Evolutionary conservation across 1,140 invertebrate species (phyloP), one percentile per base, ranked within the genome.

Genomic region (Scaptomyza graminum): DNA sequence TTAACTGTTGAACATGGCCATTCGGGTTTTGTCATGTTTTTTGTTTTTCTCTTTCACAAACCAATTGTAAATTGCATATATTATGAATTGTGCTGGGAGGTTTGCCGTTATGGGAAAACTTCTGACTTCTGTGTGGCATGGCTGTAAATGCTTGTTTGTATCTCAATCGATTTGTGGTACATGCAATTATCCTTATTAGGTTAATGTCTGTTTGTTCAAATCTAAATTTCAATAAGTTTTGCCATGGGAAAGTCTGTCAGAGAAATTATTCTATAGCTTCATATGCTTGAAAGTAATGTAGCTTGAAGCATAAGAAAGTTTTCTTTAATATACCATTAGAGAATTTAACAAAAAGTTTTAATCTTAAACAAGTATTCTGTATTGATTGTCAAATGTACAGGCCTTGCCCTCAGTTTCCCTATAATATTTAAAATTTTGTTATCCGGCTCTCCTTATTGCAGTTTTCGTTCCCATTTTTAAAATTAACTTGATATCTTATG

Each of bases 1-100:
- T 88, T 88, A 88, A 88, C 83, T 88, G 83, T 88, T 88, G 79
- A 88, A 88, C 83, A 88, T 76, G 83, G 81, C 76, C 81, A 76
- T 65, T 62, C 34, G 47, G 47, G 43, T 67, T 60, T 60, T 65
- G 12, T 63, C 82, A 69, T 80, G 81, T 71, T 61, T 64, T 67
- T 9, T 8, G 3, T 12, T 5, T 31, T 5, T 13, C 15, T 9
- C 44, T 66, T 50, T 34, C 69, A 63, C 76, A 70, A 76, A 85
- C 82, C 82, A 88, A 88, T 83, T 88, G 76, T 85, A 88, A 82
- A 88, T 83, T 88, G 62, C 62, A 67, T 62, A 54, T 62, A 65
- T 85, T 84, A 88, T 88, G 82, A 82, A 77, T 82, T 69, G 57
- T 66, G 64, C 44, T 34, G 31, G 31, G 31, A 9, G 31, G 31